phyloP scores from a whole-genome alignment of 2,888 invertebrate species.

The Polydrusus cervinus region DNA sequence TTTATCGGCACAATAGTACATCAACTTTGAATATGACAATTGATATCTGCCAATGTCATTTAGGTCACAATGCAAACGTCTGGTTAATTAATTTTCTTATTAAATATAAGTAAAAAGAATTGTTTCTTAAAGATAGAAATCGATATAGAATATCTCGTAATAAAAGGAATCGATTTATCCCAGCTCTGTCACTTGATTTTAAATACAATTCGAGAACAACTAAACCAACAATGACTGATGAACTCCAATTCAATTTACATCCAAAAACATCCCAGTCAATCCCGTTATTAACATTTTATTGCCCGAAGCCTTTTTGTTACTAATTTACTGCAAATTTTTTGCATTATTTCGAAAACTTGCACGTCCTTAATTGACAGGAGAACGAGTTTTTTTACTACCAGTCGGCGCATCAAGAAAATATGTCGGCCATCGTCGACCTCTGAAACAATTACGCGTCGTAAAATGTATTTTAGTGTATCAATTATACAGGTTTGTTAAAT shows the following conservation, averaged over 20 bases:
- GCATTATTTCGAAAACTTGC: slow-evolving; percentile 20
- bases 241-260: background rate
- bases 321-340: slow-evolving; percentile 21
- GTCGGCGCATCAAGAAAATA: slow-evolving; percentile 21
- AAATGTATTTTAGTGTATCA: slow-evolving; percentile 21
- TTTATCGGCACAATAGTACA: too few species aligned
- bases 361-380: slow-evolving; percentile 18
- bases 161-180: too few species aligned
- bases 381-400: background rate
- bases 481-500: slow-evolving; percentile 6
- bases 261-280: background rate
- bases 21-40: too few species aligned
- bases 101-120: too few species aligned
- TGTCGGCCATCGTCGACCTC: background rate
- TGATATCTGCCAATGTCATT: too few species aligned
- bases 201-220: too few species aligned
- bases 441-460: slow-evolving; percentile 9
- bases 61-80: too few species aligned
- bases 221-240: background rate
- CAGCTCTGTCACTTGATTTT: too few species aligned
- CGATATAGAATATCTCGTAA: too few species aligned
- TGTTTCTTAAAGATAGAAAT: too few species aligned
- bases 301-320: background rate
- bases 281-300: slow-evolving; percentile 20
- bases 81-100: too few species aligned